phyloP scores from a whole-genome alignment of 2,888 invertebrate genomes.

The Leptogaster cylindrica region DNA sequence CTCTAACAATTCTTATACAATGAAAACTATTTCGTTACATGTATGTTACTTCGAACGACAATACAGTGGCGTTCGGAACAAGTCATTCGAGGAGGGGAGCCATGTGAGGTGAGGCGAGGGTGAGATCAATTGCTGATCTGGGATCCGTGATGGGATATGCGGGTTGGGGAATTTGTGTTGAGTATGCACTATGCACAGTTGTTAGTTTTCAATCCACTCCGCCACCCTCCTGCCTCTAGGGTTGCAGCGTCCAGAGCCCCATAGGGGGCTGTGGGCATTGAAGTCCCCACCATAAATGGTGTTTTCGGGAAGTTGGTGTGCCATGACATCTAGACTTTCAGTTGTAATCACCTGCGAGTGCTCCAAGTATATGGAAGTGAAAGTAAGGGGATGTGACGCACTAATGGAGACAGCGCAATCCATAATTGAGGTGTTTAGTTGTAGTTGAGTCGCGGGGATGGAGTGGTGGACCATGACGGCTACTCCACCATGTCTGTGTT shows the following conservation, averaged over 20 bases:
- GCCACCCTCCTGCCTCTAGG: neutral
- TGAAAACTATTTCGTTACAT: no score
- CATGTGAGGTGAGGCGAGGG: no score
- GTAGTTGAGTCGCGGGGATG: neutral
- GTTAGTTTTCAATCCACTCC: neutral
- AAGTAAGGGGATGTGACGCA: neutral
- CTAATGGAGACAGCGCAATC: neutral
- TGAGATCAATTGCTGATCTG: no score
- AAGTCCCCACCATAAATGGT: neutral
- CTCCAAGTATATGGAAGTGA: neutral
- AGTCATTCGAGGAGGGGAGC: no score
- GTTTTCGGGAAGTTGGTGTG: neutral
- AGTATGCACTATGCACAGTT: no score
- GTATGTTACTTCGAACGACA: no score
- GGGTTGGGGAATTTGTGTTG: no score
- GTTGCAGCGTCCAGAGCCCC: neutral
- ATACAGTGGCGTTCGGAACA: no score
- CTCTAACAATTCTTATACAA: no score
- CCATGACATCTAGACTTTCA: neutral
- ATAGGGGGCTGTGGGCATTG: neutral
- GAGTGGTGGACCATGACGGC: no score
- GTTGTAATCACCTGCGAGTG: neutral
- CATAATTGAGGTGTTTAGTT: neutral
- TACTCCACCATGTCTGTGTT: no score
- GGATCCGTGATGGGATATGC: no score